Conservation (phyloP, 2,888 invertebrate genomes). For the Apoderus coryli region DNA sequence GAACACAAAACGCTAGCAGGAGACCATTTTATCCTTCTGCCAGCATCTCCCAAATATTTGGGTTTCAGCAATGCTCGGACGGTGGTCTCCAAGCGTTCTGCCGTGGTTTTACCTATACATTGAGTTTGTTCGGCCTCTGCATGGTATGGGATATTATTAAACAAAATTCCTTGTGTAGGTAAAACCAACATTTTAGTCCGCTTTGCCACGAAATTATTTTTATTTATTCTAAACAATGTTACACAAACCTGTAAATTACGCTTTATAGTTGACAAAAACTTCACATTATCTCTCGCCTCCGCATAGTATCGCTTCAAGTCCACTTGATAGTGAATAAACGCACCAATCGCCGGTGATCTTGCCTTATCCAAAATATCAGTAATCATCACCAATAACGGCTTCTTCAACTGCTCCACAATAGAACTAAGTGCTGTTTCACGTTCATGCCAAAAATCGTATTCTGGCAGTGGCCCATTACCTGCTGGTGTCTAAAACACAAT, state of each 20-base stretch:
- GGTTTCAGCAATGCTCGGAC: no score
- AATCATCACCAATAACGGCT: slow-evolving; percentile 49
- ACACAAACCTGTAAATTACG: slow-evolving; percentile 61
- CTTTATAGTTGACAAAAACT: slow-evolving; percentile 60
- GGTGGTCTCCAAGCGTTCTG: no score
- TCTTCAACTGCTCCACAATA: slow-evolving; percentile 68
- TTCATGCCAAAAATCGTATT: slow-evolving; percentile 77
- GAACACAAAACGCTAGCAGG: no score
- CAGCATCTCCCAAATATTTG: no score
- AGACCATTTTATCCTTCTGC: no score
- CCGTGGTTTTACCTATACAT: no score
- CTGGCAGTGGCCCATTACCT: slow-evolving; percentile 68
- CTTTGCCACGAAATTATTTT: no score
- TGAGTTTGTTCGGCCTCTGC: no score
- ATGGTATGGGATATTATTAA: no score
- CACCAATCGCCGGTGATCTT: slow-evolving; percentile 40
- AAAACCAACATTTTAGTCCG: no score
- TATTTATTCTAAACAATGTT: no score
- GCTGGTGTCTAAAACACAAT: slow-evolving; percentile 36
- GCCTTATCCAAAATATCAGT: slow-evolving; percentile 40
- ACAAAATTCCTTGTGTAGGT: no score
- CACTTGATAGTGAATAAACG: slow-evolving; percentile 44
- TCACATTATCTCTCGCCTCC: slow-evolving; percentile 63
- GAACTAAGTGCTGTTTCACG: slow-evolving; percentile 63
- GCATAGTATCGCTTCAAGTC: slow-evolving; percentile 51